Percentiles rank a stretch among this genome's conserved stretches.
Evolutionary conservation across 2,888 invertebrate genomes (phyloP).

Genomic region (Conistra vaccinii): DNA sequence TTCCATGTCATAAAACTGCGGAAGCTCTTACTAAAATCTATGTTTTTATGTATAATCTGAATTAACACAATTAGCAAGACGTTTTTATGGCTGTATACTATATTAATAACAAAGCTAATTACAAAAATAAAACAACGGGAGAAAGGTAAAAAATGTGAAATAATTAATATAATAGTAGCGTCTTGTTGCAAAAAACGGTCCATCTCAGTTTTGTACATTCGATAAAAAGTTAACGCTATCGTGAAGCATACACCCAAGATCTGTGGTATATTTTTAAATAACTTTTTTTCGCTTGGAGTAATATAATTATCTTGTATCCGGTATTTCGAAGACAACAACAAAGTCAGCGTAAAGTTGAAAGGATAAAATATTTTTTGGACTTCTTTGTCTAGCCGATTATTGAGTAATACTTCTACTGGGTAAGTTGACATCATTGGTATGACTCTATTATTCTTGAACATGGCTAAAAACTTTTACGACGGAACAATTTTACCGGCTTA

Average conservation of each 20-base stretch:
- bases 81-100: too few species aligned
- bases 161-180: not conserved
- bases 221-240: not conserved
- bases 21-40: too few species aligned
- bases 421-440: not conserved
- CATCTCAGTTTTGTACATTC: not conserved
- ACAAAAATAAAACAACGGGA: not conserved
- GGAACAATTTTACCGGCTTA: too few species aligned
- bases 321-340: not conserved
- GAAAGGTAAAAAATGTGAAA: not conserved
- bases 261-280: not conserved
- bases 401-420: too few species aligned
- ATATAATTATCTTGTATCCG: not conserved
- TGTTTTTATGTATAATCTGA: too few species aligned
- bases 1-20: too few species aligned
- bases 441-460: not conserved
- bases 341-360: not conserved
- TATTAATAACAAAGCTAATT: too few species aligned
- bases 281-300: not conserved
- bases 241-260: not conserved
- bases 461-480: too few species aligned
- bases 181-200: not conserved
- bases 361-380: not conserved
- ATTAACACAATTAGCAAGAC: too few species aligned
- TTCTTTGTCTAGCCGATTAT: too few species aligned